Evolutionary conservation across 2,797 vertebrate species (phyloP).

Genomic region (Protosalanx chinensis): DNA sequence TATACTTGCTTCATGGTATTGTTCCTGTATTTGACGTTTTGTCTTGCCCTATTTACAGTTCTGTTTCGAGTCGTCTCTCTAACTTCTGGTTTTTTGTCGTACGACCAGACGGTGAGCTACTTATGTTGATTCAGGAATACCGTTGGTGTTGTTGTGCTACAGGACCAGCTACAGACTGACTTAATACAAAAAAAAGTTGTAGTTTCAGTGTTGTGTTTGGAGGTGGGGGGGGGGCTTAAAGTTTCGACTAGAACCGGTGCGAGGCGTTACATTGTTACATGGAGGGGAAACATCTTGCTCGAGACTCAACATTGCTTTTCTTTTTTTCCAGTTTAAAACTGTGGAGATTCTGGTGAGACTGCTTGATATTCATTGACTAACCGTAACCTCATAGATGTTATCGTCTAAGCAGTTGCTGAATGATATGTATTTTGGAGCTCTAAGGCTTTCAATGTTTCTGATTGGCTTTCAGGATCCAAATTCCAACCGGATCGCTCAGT

Average conservation of each 20-base stretch:
- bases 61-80: constrained; percentile 76
- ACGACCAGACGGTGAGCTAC: constrained; percentile 60
- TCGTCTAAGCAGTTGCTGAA: not conserved
- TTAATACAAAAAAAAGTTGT: no score
- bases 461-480: constrained; percentile 72
- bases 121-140: not conserved
- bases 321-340: constrained; percentile 58
- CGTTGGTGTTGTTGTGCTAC: no score
- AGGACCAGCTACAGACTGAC: no score
- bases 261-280: no score
- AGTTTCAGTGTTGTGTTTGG: no score
- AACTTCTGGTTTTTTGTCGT: constrained; percentile 63
- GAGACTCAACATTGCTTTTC: not conserved
- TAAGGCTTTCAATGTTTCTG: not conserved
- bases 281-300: not conserved
- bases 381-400: no score
- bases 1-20: no score
- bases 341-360: constrained; percentile 65
- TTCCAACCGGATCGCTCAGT: constrained; percentile 78
- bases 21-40: no score
- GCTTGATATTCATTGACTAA: not conserved
- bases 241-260: not conserved
- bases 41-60: constrained; percentile 53
- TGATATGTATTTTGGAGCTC: no score
- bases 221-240: no score